These are phyloP conservation scores for Dryas iulia DNA, from an alignment of 1,140 invertebrate species.

Conservation along the genomic window DNA sequence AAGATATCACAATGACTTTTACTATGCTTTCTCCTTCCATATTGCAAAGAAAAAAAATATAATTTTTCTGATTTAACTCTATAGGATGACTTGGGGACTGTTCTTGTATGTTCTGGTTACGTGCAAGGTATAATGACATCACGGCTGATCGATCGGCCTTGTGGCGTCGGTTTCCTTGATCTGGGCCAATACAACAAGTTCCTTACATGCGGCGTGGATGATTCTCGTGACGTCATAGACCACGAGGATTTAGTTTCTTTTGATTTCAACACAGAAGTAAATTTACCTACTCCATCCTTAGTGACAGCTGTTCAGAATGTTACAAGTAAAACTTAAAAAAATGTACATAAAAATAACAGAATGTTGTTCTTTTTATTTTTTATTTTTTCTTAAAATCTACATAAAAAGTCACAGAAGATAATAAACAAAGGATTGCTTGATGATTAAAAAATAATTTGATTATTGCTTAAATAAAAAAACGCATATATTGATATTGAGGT, in stretches of 20 bases:
- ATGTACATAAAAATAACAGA: background rate
- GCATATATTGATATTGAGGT: too few species aligned
- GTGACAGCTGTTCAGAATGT: conserved; percentile 17
- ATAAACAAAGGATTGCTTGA: background rate
- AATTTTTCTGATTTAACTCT: background rate
- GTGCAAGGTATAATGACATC: conserved; percentile 64
- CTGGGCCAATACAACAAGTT: conserved; percentile 54
- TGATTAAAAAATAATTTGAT: background rate
- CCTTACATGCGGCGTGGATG: conserved; percentile 62
- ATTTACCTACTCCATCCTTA: conserved; percentile 23
- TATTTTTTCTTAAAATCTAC: background rate
- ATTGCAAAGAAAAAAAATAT: too few species aligned
- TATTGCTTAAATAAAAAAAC: too few species aligned
- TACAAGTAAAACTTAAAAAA: conserved; percentile 7
- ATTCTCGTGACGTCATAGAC: conserved; percentile 59
- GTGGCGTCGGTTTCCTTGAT: conserved; percentile 60
- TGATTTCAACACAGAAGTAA: conserved; percentile 33
- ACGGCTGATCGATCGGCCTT: conserved; percentile 59
- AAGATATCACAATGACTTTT: too few species aligned
- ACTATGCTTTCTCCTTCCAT: too few species aligned
- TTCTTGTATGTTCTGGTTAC: conserved; percentile 57
- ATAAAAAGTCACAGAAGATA: too few species aligned
- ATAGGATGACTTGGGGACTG: conserved; percentile 61
- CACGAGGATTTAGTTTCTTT: conserved; percentile 46
- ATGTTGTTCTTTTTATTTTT: background rate